Percentiles rank a stretch among this genome's conserved stretches.
Conservation (phyloP, 1,140 invertebrate species). For the Drosophila nigromelanica region DNA sequence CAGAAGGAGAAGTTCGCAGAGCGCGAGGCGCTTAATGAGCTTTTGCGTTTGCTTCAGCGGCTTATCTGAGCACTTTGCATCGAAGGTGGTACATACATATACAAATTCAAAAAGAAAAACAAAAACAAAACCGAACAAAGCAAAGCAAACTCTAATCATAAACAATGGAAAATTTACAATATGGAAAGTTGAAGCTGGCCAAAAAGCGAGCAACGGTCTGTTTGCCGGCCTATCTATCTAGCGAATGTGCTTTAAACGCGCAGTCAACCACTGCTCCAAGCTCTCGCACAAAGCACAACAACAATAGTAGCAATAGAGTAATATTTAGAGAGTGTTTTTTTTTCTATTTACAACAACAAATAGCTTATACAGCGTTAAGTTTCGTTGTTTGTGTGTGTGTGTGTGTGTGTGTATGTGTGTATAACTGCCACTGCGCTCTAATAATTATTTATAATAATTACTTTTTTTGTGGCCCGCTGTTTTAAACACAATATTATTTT, state of each 20-base stretch:
- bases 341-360: slow-evolving; percentile 51
- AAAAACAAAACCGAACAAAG: slow-evolving; percentile 26
- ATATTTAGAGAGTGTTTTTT: slow-evolving; percentile 40
- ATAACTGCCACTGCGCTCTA: slow-evolving; percentile 77
- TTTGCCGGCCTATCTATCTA: slow-evolving; percentile 30
- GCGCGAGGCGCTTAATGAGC: slow-evolving; percentile 26
- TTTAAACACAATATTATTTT: slow-evolving; percentile 65
- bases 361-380: slow-evolving; percentile 54
- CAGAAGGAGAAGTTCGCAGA: not conserved
- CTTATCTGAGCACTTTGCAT: slow-evolving; percentile 52
- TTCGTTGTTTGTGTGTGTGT: slow-evolving; percentile 26
- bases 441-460: slow-evolving; percentile 82
- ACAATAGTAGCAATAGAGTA: slow-evolving; percentile 22
- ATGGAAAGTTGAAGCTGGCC: slow-evolving; percentile 58
- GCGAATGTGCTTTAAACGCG: slow-evolving; percentile 43
- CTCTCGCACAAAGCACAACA: slow-evolving; percentile 29
- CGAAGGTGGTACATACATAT: slow-evolving; percentile 27
- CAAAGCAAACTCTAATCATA: slow-evolving; percentile 63
- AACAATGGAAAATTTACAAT: slow-evolving; percentile 77
- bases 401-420: slow-evolving; percentile 30
- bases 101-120: slow-evolving; percentile 27
- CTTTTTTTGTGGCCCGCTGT: slow-evolving; percentile 65
- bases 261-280: slow-evolving; percentile 15
- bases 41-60: slow-evolving; percentile 17
- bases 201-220: slow-evolving; percentile 2